Percentiles rank a stretch among this genome's conserved stretches.
Conservation (phyloP, 2,888 invertebrate species). For the Agrilus mali region DNA sequence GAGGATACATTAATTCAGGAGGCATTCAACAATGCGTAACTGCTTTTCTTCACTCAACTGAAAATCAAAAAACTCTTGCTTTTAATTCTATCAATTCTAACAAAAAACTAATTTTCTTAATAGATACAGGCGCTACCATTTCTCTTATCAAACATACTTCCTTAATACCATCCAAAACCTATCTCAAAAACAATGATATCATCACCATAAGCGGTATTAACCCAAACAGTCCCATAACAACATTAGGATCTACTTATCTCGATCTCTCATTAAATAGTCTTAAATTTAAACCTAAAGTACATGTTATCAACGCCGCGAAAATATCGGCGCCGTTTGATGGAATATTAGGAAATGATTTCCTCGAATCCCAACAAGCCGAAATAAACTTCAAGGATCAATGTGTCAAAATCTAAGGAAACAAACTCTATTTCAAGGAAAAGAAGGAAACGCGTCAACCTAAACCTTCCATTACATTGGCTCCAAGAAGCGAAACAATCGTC, state of each 20-base stretch:
- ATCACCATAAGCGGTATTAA: conserved; percentile 2
- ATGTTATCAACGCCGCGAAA: conserved; percentile 4
- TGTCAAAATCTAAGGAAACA: too few relatives aligned
- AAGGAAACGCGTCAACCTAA: too few relatives aligned
- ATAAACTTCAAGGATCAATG: too few relatives aligned
- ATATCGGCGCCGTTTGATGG: conserved; percentile 5
- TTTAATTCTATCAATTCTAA: not conserved
- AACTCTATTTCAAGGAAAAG: too few relatives aligned
- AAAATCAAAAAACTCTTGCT: not conserved
- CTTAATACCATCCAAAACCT: conserved; percentile 1
- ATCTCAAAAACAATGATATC: conserved; percentile 2
- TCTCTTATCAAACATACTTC: conserved; percentile 5
- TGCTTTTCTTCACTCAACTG: not conserved
- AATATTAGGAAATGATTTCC: not conserved
- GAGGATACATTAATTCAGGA: not conserved
- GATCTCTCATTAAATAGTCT: not conserved
- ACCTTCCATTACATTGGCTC: not conserved
- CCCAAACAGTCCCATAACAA: conserved; percentile 1
- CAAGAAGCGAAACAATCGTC: conserved; percentile 4
- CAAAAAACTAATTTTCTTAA: not conserved
- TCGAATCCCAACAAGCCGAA: too few relatives aligned
- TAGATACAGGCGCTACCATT: conserved; percentile 8
- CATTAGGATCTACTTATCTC: conserved; percentile 6
- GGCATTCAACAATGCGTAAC: conserved; percentile 3
- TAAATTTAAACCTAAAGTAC: conserved; percentile 2